These are phyloP conservation scores for Psittacus erithacus DNA, from an alignment of 2,113 vertebrate genomes.

Conservation along the genomic window DNA sequence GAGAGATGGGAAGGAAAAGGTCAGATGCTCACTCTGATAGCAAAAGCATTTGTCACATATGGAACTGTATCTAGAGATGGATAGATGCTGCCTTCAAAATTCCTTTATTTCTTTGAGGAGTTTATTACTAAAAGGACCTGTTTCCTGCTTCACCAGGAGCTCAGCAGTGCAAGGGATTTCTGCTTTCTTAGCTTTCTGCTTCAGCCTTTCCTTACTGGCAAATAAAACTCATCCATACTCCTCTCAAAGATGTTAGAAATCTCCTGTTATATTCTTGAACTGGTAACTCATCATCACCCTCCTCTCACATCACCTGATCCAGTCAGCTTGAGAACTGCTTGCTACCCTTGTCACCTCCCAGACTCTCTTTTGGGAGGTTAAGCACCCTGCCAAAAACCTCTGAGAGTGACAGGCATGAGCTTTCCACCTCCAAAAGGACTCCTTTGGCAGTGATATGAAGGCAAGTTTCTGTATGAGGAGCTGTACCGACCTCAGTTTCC, in stretches of 20 bases:
- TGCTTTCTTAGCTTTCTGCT: background rate
- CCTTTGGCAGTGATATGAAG: background rate
- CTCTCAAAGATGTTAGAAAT: background rate
- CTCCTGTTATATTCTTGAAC: background rate
- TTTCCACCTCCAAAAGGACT: background rate
- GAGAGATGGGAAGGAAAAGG: slow-evolving; percentile 23
- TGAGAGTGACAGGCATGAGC: background rate
- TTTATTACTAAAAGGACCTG: background rate
- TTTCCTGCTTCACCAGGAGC: background rate
- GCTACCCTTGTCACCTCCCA: background rate
- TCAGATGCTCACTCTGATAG: background rate
- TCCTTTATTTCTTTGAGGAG: slow-evolving; percentile 45
- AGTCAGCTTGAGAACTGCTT: background rate
- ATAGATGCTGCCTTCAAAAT: slow-evolving; percentile 31
- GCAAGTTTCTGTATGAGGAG: background rate
- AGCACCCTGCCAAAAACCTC: background rate
- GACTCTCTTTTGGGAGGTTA: background rate
- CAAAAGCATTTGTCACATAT: slow-evolving; percentile 10
- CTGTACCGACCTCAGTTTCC: background rate
- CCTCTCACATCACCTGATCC: background rate
- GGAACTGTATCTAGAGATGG: background rate
- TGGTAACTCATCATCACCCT: background rate
- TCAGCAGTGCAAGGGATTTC: background rate
- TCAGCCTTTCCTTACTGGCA: background rate
- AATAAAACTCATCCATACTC: background rate